phyloP scores from a whole-genome alignment of 2,888 invertebrate species.

The Drosophila incognita region DNA sequence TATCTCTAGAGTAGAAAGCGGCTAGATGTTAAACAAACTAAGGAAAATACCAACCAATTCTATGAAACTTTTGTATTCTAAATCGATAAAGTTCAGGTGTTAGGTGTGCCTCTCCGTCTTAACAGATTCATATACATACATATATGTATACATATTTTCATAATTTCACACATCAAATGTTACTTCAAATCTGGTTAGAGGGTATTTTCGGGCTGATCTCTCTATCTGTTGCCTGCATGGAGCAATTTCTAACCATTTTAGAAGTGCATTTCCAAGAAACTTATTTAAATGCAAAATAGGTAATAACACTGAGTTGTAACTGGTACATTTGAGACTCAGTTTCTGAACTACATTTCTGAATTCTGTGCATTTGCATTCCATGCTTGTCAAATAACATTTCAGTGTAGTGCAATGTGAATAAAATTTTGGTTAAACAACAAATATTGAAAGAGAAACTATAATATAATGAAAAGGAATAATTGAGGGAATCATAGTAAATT shows the following conservation, averaged over 20 bases:
- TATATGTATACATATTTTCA: neutral
- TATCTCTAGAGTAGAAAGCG: neutral
- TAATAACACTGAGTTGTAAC: conserved; percentile 11
- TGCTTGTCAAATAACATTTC: neutral
- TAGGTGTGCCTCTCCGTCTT: neutral
- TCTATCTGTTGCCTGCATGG: neutral
- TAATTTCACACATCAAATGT: neutral
- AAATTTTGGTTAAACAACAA: neutral
- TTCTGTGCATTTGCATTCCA: conserved; percentile 7
- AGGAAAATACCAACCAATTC: neutral
- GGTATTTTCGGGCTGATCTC: neutral
- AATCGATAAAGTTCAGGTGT: neutral
- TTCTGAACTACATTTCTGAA: conserved; percentile 2
- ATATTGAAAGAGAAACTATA: neutral
- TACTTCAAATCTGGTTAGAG: neutral
- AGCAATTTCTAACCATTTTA: neutral
- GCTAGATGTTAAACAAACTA: no score
- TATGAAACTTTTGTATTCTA: no score
- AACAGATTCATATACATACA: neutral
- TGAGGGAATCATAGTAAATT: neutral
- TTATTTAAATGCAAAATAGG: conserved; percentile 61
- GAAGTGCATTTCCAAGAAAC: conserved; percentile 1
- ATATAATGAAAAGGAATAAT: neutral
- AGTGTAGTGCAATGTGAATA: neutral
- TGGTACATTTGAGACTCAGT: conserved; percentile 3